Evolutionary conservation across 2,797 vertebrate genomes (phyloP), one percentile per base, ranked within the genome.

Genomic region (Pseudopleuronectes americanus): DNA sequence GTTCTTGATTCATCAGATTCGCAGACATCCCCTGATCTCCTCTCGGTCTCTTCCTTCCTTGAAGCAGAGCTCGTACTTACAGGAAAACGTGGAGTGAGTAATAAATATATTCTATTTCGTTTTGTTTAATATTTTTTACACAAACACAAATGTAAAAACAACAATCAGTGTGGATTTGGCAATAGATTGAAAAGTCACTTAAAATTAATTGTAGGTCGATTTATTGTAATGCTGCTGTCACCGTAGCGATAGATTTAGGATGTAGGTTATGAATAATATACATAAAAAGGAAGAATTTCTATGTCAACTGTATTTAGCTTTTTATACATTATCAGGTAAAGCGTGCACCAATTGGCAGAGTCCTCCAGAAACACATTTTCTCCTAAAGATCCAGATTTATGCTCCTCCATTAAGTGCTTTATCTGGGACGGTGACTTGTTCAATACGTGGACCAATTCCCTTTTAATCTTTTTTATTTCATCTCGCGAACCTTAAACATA

Each of bases 381-480:
- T 28, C 47, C 55, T n/a, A 21, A 6, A 61, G 17, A 65, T 26
- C 9, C 9, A 57, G 3, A 68, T 77, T 61, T 55, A 79, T 68
- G 41, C 6, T 53, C 14, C n/a, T 6, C 47, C 17, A 51, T 48
- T 64, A 60, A 70, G 8, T 41, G 31, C 48, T 67, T 57, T 60
- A 63, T 67, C 55, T 49, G 3, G 23, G 6, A 33, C 6, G 19
- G 51, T 56, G 49, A 58, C 49, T 68, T 54, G 17, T 66, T 73
- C 22, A 65, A 24, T 48, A 64, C 24, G 53, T 55, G 19, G 41
- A 79, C 26, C n/a, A 36, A 64, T 62, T 79, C 21, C 26, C 17
- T 53, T 74, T 58, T 24, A 64, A 72, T 71, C 43, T 31, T 55
- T 31, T 63, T 45, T 26, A 81, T 60, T 73, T 60, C 8, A 47